These are phyloP conservation scores for Drosophila nasuta DNA, from an alignment of 1,140 invertebrate species.

Conservation along the genomic window DNA sequence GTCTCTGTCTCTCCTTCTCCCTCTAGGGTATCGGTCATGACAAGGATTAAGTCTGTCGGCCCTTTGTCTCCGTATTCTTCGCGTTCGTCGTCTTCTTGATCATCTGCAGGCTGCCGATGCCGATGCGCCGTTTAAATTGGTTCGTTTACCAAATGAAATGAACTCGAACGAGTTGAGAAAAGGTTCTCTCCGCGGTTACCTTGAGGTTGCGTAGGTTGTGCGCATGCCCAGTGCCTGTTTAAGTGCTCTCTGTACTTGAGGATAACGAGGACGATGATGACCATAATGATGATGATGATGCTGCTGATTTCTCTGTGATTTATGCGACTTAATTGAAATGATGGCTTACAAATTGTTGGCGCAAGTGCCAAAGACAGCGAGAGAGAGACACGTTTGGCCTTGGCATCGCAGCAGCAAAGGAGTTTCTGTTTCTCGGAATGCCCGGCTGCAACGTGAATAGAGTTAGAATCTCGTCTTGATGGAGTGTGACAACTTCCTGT, in stretches of 20 bases:
- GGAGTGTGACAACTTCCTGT: conserved; percentile 57
- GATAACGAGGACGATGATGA: conserved; percentile 63
- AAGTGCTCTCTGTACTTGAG: conserved; percentile 76
- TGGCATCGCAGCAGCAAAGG: conserved; percentile 37
- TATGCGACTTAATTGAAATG: conserved; percentile 83
- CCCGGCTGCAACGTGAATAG: conserved; percentile 20
- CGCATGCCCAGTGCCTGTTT: conserved; percentile 60
- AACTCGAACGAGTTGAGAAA: conserved; percentile 46
- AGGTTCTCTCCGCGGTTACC: conserved; percentile 43
- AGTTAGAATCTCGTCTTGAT: conserved; percentile 33
- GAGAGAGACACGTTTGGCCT: conserved; percentile 22
- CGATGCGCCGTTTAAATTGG: conserved; percentile 74
- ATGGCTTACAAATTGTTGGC: conserved; percentile 79
- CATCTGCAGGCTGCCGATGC: conserved; percentile 30
- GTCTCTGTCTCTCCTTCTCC: conserved; percentile 6
- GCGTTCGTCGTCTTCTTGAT: conserved; percentile 26
- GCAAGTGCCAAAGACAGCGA: conserved; percentile 45
- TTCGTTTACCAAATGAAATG: conserved; percentile 75
- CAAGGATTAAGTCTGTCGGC: conserved; percentile 59
- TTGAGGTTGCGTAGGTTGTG: conserved; percentile 56
- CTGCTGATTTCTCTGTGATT: conserved; percentile 77
- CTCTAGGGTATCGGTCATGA: conserved; percentile 20
- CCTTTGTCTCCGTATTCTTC: conserved; percentile 26
- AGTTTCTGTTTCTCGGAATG: conserved; percentile 54
- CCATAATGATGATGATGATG: conserved; percentile 52